Percentiles rank a stretch among this genome's conserved stretches.
These are phyloP conservation scores for Aythya fuligula DNA, from an alignment of 2,797 vertebrate species.

Conservation along the genomic window DNA sequence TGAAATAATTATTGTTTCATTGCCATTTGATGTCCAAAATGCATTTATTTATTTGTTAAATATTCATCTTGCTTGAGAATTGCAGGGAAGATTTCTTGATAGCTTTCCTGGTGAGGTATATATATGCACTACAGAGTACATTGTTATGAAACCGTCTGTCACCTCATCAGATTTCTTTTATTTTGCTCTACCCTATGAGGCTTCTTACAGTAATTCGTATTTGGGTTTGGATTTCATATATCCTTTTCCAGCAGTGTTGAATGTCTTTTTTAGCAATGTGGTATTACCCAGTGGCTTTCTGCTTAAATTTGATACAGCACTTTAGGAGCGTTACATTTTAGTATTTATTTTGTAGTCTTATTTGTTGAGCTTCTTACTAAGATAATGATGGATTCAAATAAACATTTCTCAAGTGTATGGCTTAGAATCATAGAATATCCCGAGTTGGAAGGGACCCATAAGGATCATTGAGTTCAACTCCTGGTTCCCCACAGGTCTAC, in stretches of 20 bases:
- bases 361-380: neutral
- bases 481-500: too few relatives aligned
- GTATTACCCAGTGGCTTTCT: neutral
- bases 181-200: neutral
- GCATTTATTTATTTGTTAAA: slow-evolving; percentile 20
- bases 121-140: neutral
- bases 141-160: neutral
- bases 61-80: neutral
- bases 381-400: neutral
- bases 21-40: neutral
- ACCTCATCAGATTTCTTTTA: neutral
- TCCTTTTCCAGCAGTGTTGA: neutral
- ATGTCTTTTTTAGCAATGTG: neutral
- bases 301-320: neutral
- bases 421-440: too few relatives aligned
- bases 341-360: neutral
- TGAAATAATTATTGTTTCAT: neutral
- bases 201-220: neutral
- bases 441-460: too few relatives aligned
- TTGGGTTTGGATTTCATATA: neutral
- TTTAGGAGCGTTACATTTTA: neutral
- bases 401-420: neutral
- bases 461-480: too few relatives aligned
- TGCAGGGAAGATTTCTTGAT: neutral
- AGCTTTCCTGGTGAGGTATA: neutral